Conservation (phyloP, 1,140 invertebrate genomes). For the Laodelphax striatellus region DNA sequence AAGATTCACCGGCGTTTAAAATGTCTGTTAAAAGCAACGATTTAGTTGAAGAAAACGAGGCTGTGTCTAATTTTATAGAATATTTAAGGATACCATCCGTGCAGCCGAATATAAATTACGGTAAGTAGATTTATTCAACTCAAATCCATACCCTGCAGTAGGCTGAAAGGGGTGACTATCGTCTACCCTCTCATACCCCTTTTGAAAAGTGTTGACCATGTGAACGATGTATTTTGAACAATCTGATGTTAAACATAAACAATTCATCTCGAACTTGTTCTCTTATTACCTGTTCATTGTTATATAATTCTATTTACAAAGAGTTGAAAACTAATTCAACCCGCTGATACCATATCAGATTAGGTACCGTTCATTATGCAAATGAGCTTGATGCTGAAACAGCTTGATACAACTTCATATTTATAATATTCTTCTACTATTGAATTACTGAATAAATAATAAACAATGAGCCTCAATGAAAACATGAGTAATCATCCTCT, state of each 20-base stretch:
- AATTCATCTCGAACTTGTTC: neutral
- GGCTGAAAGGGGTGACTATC: neutral
- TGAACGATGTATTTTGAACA: neutral
- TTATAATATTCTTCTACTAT: neutral
- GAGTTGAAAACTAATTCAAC: neutral
- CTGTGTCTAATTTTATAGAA: conserved; percentile 49
- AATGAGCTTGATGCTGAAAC: neutral
- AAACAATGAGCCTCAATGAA: no score
- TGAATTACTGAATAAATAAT: no score
- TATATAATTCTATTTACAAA: no score
- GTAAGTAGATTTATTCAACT: conserved; percentile 36
- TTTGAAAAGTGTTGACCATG: neutral
- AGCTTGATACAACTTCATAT: neutral
- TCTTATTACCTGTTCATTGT: neutral
- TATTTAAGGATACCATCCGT: conserved; percentile 71
- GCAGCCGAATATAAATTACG: conserved; percentile 72
- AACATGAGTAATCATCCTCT: no score
- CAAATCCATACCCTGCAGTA: neutral
- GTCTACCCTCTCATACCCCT: neutral
- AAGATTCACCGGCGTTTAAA: no score
- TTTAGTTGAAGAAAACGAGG: no score
- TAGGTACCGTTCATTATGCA: neutral
- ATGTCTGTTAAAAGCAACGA: no score
- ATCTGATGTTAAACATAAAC: neutral
- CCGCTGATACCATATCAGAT: neutral